Evolutionary conservation across 2,888 invertebrate genomes (phyloP), one percentile per base, ranked within the genome.

Genomic region (Oligia latruncula): DNA sequence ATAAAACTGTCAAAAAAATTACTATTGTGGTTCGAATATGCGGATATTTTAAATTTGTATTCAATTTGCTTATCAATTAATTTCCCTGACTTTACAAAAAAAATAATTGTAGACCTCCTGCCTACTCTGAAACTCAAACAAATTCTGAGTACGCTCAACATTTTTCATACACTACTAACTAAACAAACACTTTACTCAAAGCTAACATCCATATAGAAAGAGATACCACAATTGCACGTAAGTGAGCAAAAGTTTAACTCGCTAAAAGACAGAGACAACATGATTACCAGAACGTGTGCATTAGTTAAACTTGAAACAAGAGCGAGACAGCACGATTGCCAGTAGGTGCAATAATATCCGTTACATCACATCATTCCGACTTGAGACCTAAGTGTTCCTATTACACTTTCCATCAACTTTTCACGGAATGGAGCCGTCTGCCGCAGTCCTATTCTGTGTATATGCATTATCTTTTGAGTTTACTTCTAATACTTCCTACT

Each of bases 381-480:
- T 87, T 81, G 84, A 83, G 77, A 81, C 78, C 80, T 90, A 90
- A 91, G 91, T 90, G 90, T 91, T 90, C 89, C 89, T 91, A 91
- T 91, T 91, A 90, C 90, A 87, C 86, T 90, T 89, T 88, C 88
- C 89, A 90, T 91, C 89, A 90, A 89, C 86, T 88, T 88, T 85
- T 87, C 85, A 87, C 74, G 84, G 86, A 89, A 87, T 80, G 85
- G 84, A 87, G 83, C 77, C 66, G 87, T 82, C 82, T 84, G 72
- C 71, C 60, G 43, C 65, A 29, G 81, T 55, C 85, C 40, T 89
- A 90, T 90, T 91, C 91, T 84, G 85, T 55, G 20, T 43, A 4
- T 15, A 9, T n/a, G 35, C 20, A 5, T 23, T 74, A 46, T 60
- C 6, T 71, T 52, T 81, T 23, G 4, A 64, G 2, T 46, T 46